Evolutionary conservation across 2,888 invertebrate species (phyloP).

Genomic region (Stenchaetothrips biformis): DNA sequence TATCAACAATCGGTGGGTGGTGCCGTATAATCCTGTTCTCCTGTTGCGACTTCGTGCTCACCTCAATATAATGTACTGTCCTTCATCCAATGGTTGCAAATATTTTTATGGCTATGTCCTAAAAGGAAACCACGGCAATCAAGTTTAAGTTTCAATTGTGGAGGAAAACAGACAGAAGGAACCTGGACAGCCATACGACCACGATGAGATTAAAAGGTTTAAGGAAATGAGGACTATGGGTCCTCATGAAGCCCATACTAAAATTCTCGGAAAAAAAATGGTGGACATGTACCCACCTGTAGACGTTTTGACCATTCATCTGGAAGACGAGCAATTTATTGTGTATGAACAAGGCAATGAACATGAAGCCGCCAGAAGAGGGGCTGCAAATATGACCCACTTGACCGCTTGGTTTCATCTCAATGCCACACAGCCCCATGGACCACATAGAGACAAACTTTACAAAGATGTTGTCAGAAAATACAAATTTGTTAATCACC

Average conservation of each 20-base stretch:
- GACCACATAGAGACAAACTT: neutral
- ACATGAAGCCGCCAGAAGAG: neutral
- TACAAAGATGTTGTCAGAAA: neutral
- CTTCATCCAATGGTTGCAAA: too few species aligned
- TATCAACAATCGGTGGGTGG: constrained; percentile 37
- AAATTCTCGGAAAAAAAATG: neutral
- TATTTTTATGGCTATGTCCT: neutral
- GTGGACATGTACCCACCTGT: neutral
- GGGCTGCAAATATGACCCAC: neutral
- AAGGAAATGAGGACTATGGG: neutral
- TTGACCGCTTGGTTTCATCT: neutral
- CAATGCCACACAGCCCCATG: neutral
- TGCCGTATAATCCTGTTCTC: constrained; percentile 35
- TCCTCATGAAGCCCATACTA: neutral
- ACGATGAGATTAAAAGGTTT: neutral
- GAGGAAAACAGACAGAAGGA: neutral
- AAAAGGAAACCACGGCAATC: neutral
- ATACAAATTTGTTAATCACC: neutral
- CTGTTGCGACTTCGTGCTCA: constrained; percentile 35
- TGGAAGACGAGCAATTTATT: neutral
- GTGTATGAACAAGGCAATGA: neutral
- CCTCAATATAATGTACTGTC: constrained; percentile 35
- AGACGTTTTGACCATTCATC: neutral
- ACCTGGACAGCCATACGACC: neutral
- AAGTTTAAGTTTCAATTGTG: neutral